phyloP scores from a whole-genome alignment of 2,113 vertebrate species.

The Porphyrio hochstetteri region DNA sequence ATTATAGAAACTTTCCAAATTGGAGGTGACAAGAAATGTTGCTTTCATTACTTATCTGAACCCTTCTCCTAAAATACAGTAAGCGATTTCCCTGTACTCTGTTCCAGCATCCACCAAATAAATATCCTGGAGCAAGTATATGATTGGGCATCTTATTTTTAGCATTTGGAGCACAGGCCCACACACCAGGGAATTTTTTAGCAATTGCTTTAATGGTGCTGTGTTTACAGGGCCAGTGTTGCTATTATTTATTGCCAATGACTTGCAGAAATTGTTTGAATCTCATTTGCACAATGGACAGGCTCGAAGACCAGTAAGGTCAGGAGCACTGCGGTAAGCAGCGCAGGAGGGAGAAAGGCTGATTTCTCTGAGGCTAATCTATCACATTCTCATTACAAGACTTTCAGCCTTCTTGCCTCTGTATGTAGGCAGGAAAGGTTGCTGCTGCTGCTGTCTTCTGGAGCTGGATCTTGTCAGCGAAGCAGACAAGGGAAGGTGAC shows the following conservation, averaged over 20 bases:
- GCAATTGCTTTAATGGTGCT: conserved; percentile 36
- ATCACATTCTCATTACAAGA: conserved; percentile 36
- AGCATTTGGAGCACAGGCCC: neutral
- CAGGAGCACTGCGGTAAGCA: neutral
- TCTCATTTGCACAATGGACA: conserved; percentile 49
- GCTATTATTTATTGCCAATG: conserved; percentile 36
- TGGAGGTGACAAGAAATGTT: neutral
- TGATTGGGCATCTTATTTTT: conserved; percentile 23
- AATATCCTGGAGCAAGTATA: conserved; percentile 19
- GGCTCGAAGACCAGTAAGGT: conserved; percentile 8
- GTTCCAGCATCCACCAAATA: neutral
- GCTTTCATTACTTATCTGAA: neutral
- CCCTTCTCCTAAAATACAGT: neutral
- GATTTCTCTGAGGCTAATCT: neutral
- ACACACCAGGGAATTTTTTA: conserved; percentile 34
- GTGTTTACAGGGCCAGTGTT: conserved; percentile 27
- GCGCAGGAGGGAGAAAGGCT: neutral
- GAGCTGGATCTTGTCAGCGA: neutral
- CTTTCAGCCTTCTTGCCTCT: neutral
- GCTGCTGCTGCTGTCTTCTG: neutral
- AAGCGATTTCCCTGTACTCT: conserved; percentile 22
- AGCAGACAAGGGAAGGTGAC: neutral
- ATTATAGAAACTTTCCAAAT: conserved; percentile 6
- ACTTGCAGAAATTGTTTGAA: conserved; percentile 57
- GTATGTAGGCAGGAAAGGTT: neutral